Evolutionary conservation across 2,797 vertebrate species (phyloP), one percentile per base, ranked within the genome.

Genomic region (Betta splendens): DNA sequence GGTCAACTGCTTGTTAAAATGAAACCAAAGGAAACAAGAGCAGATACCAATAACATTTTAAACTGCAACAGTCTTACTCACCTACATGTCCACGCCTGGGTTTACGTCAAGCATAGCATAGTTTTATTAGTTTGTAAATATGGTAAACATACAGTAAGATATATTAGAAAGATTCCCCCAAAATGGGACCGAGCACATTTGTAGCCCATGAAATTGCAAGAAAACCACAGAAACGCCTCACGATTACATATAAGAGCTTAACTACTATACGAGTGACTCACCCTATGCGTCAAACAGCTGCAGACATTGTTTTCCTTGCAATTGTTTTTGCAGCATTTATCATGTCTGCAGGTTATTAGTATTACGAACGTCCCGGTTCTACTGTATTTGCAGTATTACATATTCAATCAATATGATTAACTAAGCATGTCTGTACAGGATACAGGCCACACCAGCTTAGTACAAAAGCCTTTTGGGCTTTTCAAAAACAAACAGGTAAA

Each of bases 171-270:
- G 15, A 3, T 3, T 2, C n/a, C n/a, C n/a, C 20, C 3, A 7
- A 37, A 18, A 35, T 15, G n/a, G n/a, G 1, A 44, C 10, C 39
- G 11, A 45, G 8, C 5, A 40, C 1, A 20, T 9, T 17, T 17
- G 31, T 25, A 25, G 3, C 11, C 4, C 2, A 8, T 32, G 15
- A 3, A 33, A 33, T 33, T 33, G 15, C 4, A 33, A 5, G 12
- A 33, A 22, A 32, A 18, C 42, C 48, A 1, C 52, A 29, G 38
- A 48, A 66, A 54, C 45, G 47, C 47, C 61, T 38, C n/a, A 11
- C 15, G 58, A 53, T 15, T 5, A 11, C 1, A 20, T 47, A 22
- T 22, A 9, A 35, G 44, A 22, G 3, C 11, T 9, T 10, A 15
- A 32, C 21, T 18, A 2, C 15, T 8, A 10, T 20, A 52, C 45